These are phyloP conservation scores for Conus ventricosus DNA, from an alignment of 1,140 invertebrate genomes.

Conservation along the genomic window DNA sequence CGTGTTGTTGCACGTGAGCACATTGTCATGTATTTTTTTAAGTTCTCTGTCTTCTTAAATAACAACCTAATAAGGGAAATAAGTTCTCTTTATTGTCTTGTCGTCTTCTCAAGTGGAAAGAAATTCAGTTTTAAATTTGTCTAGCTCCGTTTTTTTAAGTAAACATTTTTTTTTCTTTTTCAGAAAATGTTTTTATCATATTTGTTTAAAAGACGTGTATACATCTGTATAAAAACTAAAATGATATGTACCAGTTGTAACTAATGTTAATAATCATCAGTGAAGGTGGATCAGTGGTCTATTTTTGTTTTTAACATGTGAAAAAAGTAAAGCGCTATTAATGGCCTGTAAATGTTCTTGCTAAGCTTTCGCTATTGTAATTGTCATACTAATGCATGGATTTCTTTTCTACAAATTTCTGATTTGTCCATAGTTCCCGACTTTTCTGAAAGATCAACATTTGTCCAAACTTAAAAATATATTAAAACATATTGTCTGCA, in stretches of 20 bases:
- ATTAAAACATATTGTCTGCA: no score
- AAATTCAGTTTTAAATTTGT: background rate
- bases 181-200: background rate
- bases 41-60: background rate
- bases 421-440: no score
- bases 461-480: no score
- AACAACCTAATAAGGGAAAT: background rate
- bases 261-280: background rate
- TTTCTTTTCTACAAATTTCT: no score
- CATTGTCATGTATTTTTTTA: background rate
- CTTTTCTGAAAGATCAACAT: no score
- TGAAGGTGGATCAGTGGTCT: background rate
- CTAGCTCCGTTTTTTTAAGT: background rate
- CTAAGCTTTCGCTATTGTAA: background rate
- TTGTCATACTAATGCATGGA: background rate
- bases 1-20: conserved; percentile 14
- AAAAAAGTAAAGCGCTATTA: background rate
- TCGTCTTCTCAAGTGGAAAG: background rate
- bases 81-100: background rate
- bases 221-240: background rate
- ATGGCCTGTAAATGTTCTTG: background rate
- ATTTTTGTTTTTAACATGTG: background rate
- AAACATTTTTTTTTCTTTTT: background rate
- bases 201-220: background rate
- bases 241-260: background rate